Percentiles rank a stretch among this genome's conserved stretches.
These are phyloP conservation scores for Tangara arthus DNA, from an alignment of 2,797 vertebrate genomes.

Conservation along the genomic window DNA sequence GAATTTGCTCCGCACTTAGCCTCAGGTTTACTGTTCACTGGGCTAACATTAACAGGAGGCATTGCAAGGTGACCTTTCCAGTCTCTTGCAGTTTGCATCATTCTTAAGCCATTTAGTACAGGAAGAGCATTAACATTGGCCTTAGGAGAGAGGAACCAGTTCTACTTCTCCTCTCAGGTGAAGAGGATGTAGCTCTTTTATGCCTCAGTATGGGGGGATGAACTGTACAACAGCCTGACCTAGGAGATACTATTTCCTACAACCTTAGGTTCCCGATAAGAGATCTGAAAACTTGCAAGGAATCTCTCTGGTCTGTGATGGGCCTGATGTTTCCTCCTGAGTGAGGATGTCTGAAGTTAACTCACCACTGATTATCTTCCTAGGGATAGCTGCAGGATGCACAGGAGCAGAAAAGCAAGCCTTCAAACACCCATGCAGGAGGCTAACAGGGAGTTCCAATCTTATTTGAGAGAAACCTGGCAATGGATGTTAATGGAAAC, in stretches of 20 bases:
- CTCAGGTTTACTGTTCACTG: slow-evolving; percentile 28
- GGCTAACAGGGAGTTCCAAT: neutral
- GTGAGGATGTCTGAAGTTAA: neutral
- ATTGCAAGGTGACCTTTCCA: slow-evolving; percentile 61
- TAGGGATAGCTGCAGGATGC: neutral
- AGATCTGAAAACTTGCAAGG: neutral
- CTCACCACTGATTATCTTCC: neutral
- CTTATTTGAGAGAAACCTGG: neutral
- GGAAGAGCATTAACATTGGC: neutral
- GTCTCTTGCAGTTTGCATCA: slow-evolving; percentile 58
- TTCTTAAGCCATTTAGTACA: slow-evolving; percentile 41
- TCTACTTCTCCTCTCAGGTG: neutral
- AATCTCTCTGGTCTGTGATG: neutral
- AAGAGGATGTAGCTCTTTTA: neutral
- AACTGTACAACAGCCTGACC: neutral
- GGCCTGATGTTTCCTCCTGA: neutral
- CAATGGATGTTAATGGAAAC: neutral
- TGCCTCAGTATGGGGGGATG: neutral
- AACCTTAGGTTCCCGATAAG: neutral
- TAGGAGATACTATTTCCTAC: neutral
- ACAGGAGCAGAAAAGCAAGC: neutral
- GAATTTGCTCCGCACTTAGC: neutral
- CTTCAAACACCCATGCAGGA: neutral
- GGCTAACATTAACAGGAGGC: slow-evolving; percentile 19
- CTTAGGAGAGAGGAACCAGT: neutral